These are phyloP conservation scores for Mormyrus iriodes DNA, from an alignment of 2,113 vertebrate species.

Conservation along the genomic window DNA sequence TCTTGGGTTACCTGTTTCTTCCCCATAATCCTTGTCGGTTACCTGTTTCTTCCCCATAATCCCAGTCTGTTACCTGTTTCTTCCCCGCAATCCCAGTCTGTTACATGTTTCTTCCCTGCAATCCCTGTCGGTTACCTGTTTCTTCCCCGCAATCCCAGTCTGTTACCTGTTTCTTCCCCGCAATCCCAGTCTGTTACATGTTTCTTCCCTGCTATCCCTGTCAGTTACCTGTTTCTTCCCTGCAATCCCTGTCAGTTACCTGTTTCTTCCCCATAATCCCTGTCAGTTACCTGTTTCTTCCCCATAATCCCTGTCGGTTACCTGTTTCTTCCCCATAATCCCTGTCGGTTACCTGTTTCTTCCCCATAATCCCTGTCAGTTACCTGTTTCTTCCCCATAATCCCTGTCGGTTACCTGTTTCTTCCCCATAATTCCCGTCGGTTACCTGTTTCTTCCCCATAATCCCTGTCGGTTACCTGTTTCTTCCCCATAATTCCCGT, in stretches of 20 bases:
- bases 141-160: neutral
- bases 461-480: neutral
- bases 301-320: neutral
- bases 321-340: neutral
- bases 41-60: neutral
- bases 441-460: neutral
- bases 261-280: no score
- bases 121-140: neutral
- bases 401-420: no score
- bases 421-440: neutral
- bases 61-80: neutral
- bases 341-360: neutral
- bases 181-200: neutral
- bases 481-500: neutral
- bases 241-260: no score
- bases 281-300: neutral
- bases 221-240: neutral
- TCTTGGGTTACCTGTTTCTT: neutral
- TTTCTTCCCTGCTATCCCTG: neutral
- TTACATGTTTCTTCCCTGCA: rapidly evolving
- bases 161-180: neutral
- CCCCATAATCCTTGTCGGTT: neutral
- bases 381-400: neutral
- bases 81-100: neutral
- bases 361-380: neutral